These are phyloP conservation scores for Barypeithes pellucidus DNA, from an alignment of 2,888 invertebrate genomes.

Conservation along the genomic window DNA sequence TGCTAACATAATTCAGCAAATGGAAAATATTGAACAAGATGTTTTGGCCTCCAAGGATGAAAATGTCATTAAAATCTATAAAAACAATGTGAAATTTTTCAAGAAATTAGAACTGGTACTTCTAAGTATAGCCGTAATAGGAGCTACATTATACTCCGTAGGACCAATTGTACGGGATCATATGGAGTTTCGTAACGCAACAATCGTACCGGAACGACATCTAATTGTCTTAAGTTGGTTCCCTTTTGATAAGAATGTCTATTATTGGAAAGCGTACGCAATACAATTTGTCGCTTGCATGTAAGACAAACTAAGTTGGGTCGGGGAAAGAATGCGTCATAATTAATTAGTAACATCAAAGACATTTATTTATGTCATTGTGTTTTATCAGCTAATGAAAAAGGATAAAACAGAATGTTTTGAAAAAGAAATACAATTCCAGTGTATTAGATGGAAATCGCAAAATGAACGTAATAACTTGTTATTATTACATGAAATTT, in stretches of 20 bases:
- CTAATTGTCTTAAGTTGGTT: conserved; percentile 53
- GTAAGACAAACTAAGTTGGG: conserved; percentile 25
- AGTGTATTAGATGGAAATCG: no score
- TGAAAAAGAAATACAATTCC: no score
- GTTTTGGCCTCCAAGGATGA: neutral
- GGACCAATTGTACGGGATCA: neutral
- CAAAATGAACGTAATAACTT: no score
- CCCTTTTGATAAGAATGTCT: conserved; percentile 52
- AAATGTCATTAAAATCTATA: conserved; percentile 7
- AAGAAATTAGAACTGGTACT: conserved; percentile 11
- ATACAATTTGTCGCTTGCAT: conserved; percentile 48
- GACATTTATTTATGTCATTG: no score
- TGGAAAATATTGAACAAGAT: conserved; percentile 16
- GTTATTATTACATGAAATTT: no score
- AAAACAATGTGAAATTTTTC: neutral
- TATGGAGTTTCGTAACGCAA: conserved; percentile 12
- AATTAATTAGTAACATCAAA: no score
- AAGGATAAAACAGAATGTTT: no score
- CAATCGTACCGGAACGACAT: neutral
- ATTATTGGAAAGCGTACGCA: conserved; percentile 46
- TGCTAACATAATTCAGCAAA: conserved; percentile 3
- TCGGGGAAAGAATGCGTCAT: no score
- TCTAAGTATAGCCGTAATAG: neutral
- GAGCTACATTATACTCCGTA: neutral
- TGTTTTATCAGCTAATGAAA: no score